Percentiles rank a stretch among this genome's conserved stretches.
Conservation (phyloP, 2,113 vertebrate species). For the Argyrosomus japonicus region DNA sequence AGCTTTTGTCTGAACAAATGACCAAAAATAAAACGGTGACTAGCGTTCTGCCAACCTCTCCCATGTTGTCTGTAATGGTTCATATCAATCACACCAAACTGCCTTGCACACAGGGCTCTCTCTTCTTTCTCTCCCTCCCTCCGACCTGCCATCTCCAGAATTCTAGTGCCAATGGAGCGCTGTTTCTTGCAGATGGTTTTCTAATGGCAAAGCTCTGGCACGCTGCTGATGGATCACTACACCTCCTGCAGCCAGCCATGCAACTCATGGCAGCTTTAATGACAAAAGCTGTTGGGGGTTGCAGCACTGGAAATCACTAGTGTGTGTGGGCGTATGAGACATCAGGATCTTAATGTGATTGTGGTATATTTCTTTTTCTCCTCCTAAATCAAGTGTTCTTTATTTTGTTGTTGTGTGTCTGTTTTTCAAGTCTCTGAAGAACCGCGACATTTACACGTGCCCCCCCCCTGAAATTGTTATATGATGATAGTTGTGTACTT, state of each 20-base stretch:
- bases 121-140: constrained; percentile 36
- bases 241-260: constrained; percentile 75
- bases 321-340: constrained; percentile 50
- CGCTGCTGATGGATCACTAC: constrained; percentile 74
- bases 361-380: constrained; percentile 30
- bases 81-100: constrained; percentile 79
- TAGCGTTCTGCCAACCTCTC: constrained; percentile 64
- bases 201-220: constrained; percentile 76
- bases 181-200: constrained; percentile 81
- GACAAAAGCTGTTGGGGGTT: constrained; percentile 66
- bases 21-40: constrained; percentile 73
- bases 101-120: constrained; percentile 50
- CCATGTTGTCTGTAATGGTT: constrained; percentile 78
- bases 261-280: constrained; percentile 74
- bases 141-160: constrained; percentile 59
- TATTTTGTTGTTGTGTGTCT: background rate
- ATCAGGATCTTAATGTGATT: constrained; percentile 58
- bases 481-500: background rate
- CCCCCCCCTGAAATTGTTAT: background rate
- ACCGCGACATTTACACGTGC: background rate
- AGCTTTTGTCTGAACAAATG: constrained; percentile 71
- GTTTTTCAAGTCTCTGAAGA: background rate
- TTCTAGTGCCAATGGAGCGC: constrained; percentile 71
- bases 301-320: constrained; percentile 52
- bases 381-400: constrained; percentile 18